Conservation (phyloP, 1,140 invertebrate species). For the Galendromus occidentalis region DNA sequence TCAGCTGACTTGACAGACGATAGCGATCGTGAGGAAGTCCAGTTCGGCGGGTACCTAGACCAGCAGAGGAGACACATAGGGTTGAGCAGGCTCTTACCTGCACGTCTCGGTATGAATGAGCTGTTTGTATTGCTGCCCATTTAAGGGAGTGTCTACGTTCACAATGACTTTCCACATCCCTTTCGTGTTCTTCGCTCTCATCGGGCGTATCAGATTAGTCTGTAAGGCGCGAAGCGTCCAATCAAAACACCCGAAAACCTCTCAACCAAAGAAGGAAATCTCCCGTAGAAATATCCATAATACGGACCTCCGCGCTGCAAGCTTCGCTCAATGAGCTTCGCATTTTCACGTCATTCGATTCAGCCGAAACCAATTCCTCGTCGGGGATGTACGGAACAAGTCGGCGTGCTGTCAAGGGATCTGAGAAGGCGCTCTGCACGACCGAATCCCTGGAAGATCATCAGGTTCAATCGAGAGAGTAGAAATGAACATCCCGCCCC, state of each 20-base stretch:
- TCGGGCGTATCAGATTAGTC: constrained; percentile 15
- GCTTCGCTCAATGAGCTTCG: background rate
- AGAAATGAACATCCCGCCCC: background rate
- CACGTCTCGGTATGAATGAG: constrained; percentile 23
- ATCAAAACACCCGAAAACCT: too few species aligned
- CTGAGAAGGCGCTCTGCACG: background rate
- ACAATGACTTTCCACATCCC: constrained; percentile 24
- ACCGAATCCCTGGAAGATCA: background rate
- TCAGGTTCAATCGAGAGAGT: background rate
- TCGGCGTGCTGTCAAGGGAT: background rate
- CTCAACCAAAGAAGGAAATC: too few species aligned
- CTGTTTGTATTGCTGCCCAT: constrained; percentile 22
- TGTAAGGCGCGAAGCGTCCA: background rate
- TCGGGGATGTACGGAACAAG: background rate
- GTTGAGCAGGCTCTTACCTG: too few species aligned
- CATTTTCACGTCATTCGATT: background rate
- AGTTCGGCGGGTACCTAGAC: too few species aligned
- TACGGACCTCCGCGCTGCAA: background rate
- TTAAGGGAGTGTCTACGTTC: constrained; percentile 20
- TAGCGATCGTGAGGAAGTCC: too few species aligned
- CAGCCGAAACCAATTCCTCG: background rate
- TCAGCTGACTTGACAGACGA: too few species aligned
- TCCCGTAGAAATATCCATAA: background rate
- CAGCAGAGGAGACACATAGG: too few species aligned
- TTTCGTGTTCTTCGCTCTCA: constrained; percentile 22